Percentiles rank a stretch among this genome's conserved stretches.
phyloP scores from a whole-genome alignment of 2,113 vertebrate species.

The Callipepla squamata region DNA sequence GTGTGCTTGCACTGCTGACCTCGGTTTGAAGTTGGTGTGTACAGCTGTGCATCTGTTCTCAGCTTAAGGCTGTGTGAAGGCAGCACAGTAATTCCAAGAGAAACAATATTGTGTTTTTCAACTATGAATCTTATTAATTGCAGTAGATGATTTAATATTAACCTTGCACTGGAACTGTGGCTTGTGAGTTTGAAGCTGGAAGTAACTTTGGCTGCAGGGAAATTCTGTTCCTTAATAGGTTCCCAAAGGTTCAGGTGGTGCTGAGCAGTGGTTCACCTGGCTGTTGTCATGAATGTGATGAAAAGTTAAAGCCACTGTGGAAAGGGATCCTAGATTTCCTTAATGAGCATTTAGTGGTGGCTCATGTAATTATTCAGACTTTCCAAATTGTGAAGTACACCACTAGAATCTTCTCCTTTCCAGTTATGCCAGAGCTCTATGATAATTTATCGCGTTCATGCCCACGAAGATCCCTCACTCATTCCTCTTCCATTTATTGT shows the following conservation, averaged over 20 bases:
- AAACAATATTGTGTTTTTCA: background rate
- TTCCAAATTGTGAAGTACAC: slow-evolving; percentile 5
- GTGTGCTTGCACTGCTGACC: background rate
- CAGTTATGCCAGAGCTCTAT: background rate
- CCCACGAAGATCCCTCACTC: background rate
- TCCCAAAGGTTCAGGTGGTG: no score
- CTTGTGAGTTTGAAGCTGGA: background rate
- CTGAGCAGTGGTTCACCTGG: background rate
- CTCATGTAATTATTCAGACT: slow-evolving; percentile 50
- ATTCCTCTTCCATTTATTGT: background rate
- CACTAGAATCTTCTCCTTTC: slow-evolving; percentile 13
- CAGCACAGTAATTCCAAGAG: background rate
- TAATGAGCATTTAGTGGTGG: background rate
- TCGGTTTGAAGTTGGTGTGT: accelerated
- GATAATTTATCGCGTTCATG: slow-evolving; percentile 1
- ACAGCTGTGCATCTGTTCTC: background rate
- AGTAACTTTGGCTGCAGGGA: background rate
- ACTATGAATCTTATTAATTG: slow-evolving; percentile 44
- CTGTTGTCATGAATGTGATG: background rate
- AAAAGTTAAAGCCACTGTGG: background rate
- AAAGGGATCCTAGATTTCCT: background rate
- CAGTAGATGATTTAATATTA: slow-evolving; percentile 10
- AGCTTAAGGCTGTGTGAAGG: background rate
- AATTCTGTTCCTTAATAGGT: background rate
- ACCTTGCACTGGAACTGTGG: background rate